Evolutionary conservation across 2,113 vertebrate genomes (phyloP).

Genomic region (Xerus inauris): DNA sequence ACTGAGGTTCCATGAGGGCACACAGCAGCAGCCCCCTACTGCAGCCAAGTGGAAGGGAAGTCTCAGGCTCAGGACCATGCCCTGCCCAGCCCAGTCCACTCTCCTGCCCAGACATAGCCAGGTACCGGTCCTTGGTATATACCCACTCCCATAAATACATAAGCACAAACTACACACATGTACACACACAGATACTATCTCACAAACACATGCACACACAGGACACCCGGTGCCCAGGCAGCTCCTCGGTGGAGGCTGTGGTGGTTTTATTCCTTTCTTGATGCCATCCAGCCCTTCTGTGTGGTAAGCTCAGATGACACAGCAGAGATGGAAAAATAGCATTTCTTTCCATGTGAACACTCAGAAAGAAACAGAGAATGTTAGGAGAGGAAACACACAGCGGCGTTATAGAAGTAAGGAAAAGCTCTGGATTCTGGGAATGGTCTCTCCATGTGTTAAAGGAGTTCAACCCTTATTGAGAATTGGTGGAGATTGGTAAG

Average conservation of each 20-base stretch:
- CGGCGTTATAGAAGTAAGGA: accelerated
- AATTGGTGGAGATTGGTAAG: accelerated
- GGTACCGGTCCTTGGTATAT: too few relatives aligned
- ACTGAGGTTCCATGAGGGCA: accelerated
- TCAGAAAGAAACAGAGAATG: not conserved
- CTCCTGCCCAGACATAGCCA: not conserved
- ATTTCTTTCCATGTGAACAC: accelerated
- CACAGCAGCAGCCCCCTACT: accelerated
- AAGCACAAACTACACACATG: not conserved
- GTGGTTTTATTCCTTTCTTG: accelerated
- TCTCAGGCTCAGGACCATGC: accelerated
- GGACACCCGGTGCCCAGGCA: too few relatives aligned
- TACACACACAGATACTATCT: not conserved
- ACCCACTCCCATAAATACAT: too few relatives aligned
- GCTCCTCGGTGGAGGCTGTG: accelerated
- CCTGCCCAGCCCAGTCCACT: accelerated
- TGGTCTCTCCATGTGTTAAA: accelerated
- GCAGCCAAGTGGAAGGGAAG: accelerated
- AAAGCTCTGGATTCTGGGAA: accelerated
- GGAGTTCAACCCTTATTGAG: accelerated
- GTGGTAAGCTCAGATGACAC: accelerated
- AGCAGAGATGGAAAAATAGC: not conserved
- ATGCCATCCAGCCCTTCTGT: accelerated
- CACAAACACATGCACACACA: not conserved
- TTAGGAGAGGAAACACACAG: too few relatives aligned